Base-by-base conservation (phyloP, 2,888 invertebrate species). In the Dicranocentrus wangi region DNA sequence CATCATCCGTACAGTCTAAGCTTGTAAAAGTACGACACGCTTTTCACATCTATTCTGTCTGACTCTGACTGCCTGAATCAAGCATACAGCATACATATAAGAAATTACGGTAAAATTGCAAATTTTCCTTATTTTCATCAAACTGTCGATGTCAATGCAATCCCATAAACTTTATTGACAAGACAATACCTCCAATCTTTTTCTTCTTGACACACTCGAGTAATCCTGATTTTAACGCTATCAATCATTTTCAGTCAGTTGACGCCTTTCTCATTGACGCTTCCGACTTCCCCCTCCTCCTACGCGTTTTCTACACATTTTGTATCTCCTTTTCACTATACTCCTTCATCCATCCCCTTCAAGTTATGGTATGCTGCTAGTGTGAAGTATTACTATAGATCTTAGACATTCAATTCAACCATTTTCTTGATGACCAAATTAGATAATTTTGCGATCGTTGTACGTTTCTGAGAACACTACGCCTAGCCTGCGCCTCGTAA, bases 361-460 rank as follows among this genome's bases (percentile, higher is more conserved):
- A n/a, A 47, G 47, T n/a, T 39, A 13, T 39, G 5, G 47, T 10
- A 47, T 47, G 47, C 47, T 10, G 13, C 5, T 47, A 47, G 15
- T 10, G 10, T 32, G 32, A n/a, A n/a, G 10, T 47, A 47, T 47
- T 47, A 10, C 2, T 47, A n/a, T n/a, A 47, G 47, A 47, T 47
- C 5, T 10, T 47, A 47, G 5, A 32, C 5, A 7, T 32, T 32
- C 47, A 47, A 10, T 47, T 47, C 2, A 39, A 55, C 13, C 61
- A 17, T 61, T 70, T 47, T 61, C 43, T 32, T 32, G 71, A 71
- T 71, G 71, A 71, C 71, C 71, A 71, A 71, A 32, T 71, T 61
- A 60, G 71, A 71, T 71, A 47, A 47, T 47, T n/a, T n/a, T 47
- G n/a, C 5, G 15, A 47, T 47, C 15, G 13, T 47, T 10, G 15